These are phyloP conservation scores for Drosophila willistoni DNA, from an alignment of 1,140 invertebrate genomes.

Conservation along the genomic window DNA sequence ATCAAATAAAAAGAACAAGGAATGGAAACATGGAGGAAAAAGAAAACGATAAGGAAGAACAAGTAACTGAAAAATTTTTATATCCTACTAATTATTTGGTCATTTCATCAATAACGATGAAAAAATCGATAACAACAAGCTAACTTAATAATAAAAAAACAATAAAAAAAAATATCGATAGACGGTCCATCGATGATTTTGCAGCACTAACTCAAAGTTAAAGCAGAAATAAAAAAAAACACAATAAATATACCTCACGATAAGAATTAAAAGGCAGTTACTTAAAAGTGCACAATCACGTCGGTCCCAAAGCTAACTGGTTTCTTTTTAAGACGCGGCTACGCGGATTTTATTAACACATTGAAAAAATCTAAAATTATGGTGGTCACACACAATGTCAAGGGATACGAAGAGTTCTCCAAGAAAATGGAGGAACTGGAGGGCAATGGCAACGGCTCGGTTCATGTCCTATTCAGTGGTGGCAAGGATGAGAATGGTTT, in stretches of 20 bases:
- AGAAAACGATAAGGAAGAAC: no score
- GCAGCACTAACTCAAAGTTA: neutral
- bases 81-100: no score
- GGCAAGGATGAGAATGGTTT: constrained; percentile 86
- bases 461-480: constrained; percentile 88
- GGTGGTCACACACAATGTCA: constrained; percentile 85
- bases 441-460: constrained; percentile 70
- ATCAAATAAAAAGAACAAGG: no score
- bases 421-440: constrained; percentile 85
- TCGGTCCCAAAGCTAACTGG: constrained; percentile 39
- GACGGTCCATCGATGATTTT: no score
- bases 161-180: no score
- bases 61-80: no score
- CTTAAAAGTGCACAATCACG: constrained; percentile 59
- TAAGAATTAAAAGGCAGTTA: constrained; percentile 42
- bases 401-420: constrained; percentile 86
- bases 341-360: constrained; percentile 37
- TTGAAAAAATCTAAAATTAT: constrained; percentile 82
- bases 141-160: no score
- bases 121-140: no score
- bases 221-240: neutral
- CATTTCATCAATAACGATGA: no score
- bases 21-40: no score
- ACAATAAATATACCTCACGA: constrained; percentile 37
- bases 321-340: constrained; percentile 47